Base-by-base conservation (phyloP, 2,888 invertebrate species). In the Fabriciana adippe region DNA sequence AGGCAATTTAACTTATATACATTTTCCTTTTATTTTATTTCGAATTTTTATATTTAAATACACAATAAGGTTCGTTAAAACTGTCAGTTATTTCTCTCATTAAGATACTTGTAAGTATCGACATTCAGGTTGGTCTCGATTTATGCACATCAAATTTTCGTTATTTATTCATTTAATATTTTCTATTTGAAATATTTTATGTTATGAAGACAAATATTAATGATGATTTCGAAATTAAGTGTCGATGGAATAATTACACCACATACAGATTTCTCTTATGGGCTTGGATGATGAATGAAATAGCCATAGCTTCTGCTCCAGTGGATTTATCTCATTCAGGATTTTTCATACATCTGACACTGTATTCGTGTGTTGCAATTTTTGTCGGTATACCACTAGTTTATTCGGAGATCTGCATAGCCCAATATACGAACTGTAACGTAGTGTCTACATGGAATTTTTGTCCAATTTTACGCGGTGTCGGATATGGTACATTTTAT, bases 271-370 rank as follows among this genome's bases (percentile, higher is more conserved):
- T 88, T 15, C 71, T 92, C 14, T 11, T 92, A 63, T 87, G 85
- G 82, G 83, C 80, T 31, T 89, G 88, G 87, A 89, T 90, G 88
- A 78, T 89, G 79, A 89, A 88, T 66, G 90, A 91, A 76, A 73
- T 80, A 6, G 74, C 87, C 1, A 64, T 87, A 8, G 80, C 83
- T 69, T 81, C 81, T 59, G 76, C 79, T 56, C 83, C 86, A 3
- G 73, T 80, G 4, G 82, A 85, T 61, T 80, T 90, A 72, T 82
- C 90, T 4, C 84, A 88, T 68, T 80, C 77, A 65, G 87, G 86
- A 66, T 87, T 84, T 72, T 90, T 87, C 70, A 66, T 82, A 3
- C 81, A 85, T 69, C 76, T 76, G 50, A 5, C 72, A 6, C 62
- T 89, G 57, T 82, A 88, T 73, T 56, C 79, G 35, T 14, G 82